Evolutionary conservation across 2,797 vertebrate species (phyloP).

Genomic region (Spea hammondii): DNA sequence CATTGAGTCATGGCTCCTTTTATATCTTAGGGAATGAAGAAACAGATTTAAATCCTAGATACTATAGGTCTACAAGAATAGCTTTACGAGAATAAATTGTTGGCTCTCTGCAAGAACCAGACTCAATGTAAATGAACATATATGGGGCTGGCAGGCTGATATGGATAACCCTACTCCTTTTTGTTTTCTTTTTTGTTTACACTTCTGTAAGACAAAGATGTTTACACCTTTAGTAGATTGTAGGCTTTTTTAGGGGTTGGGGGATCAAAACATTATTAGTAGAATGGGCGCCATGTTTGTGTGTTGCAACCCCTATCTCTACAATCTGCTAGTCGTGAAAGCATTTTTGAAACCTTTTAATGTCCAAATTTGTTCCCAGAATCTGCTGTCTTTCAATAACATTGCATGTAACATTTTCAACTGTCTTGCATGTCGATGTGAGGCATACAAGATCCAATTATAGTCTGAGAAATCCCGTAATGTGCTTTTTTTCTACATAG

Average conservation of each 20-base stretch:
- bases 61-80: no score
- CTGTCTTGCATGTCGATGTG: constrained; percentile 67
- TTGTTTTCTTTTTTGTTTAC: constrained; percentile 50
- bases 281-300: constrained; percentile 25
- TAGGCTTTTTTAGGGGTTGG: constrained; percentile 66
- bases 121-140: neutral
- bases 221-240: constrained; percentile 79
- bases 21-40: neutral
- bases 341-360: constrained; percentile 69
- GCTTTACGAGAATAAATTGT: no score
- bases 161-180: constrained; percentile 59
- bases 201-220: constrained; percentile 71
- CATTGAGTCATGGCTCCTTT: constrained; percentile 43
- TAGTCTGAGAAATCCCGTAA: constrained; percentile 49
- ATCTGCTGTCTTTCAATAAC: constrained; percentile 58
- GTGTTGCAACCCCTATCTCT: constrained; percentile 64
- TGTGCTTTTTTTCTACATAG: constrained; percentile 31
- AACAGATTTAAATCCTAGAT: neutral
- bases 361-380: constrained; percentile 61
- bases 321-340: constrained; percentile 78
- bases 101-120: neutral
- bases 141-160: constrained; percentile 64
- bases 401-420: constrained; percentile 66
- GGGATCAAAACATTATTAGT: constrained; percentile 41
- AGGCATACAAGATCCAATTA: constrained; percentile 55